phyloP scores from a whole-genome alignment of 2,888 invertebrate species.

The Argyresthia albistria region DNA sequence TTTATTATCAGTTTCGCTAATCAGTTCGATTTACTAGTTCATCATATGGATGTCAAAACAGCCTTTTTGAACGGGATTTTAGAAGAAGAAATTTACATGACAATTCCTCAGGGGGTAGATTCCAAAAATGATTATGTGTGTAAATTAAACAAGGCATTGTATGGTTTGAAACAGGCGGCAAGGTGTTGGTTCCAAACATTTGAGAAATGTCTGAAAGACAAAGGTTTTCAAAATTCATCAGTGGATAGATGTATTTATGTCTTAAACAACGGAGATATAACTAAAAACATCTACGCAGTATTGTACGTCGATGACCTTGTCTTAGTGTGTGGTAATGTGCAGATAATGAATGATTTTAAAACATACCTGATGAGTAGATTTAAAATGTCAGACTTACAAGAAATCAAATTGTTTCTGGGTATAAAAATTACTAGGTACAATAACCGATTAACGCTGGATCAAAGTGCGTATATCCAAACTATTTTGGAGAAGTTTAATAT shows the following conservation, averaged over 20 bases:
- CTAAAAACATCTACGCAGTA: slow-evolving; percentile 12
- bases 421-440: slow-evolving; percentile 12
- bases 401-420: slow-evolving; percentile 14
- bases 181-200: slow-evolving; percentile 16
- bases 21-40: slow-evolving; percentile 7
- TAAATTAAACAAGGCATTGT: slow-evolving; percentile 20
- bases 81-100: slow-evolving; percentile 17
- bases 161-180: slow-evolving; percentile 17
- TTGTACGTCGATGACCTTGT: slow-evolving; percentile 15
- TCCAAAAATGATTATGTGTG: slow-evolving; percentile 15
- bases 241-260: slow-evolving; percentile 15
- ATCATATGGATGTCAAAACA: slow-evolving; percentile 18
- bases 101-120: slow-evolving; percentile 15
- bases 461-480: slow-evolving; percentile 13
- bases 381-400: slow-evolving; percentile 13
- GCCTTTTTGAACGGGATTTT: slow-evolving; percentile 17
- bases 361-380: slow-evolving; percentile 12
- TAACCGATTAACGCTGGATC: slow-evolving; percentile 13
- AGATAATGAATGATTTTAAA: slow-evolving; percentile 10
- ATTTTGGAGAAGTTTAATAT: slow-evolving; percentile 16
- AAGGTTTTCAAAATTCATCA: slow-evolving; percentile 13
- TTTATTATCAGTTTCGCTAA: neutral
- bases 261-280: slow-evolving; percentile 10
- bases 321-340: neutral
- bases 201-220: slow-evolving; percentile 11